Evolutionary conservation across 2,888 invertebrate species (phyloP), one percentile per base, ranked within the genome.

Genomic region (Calameuta pallipes): DNA sequence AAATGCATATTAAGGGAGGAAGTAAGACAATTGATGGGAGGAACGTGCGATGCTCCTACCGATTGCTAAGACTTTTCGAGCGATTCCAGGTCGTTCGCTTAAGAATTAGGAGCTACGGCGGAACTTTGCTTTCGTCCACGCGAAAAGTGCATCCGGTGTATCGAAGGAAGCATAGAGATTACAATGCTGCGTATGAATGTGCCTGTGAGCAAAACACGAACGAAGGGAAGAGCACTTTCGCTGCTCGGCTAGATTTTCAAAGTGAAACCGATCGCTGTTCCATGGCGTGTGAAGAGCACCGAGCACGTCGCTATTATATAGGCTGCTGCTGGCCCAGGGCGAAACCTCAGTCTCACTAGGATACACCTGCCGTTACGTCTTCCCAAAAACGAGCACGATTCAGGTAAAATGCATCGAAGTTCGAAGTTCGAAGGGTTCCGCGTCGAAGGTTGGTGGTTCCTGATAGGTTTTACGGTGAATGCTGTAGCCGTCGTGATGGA

Each of bases 251-350:
- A 84, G 86, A 41, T 87, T 84, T 82, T 75, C 85, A 83, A 80
- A 90, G 91, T 89, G 90, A 90, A 89, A 91, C 90, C 87, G 84
- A 91, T 91, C 90, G 91, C 91, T 90, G 91, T 91, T 90, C 87
- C 83, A 82, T 86, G 83, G 86, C 85, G 88, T 89, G 89, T 86
- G 89, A 91, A 90, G 41, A 41, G 41, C 41, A 41, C 41, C 82
- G 80, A 70, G 30, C 82, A 85, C 83, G 81, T 80, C 79, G 87
- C 87, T 91, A 4, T 70, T 70, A 91, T 91, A 90, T 87, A 91
- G 88, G 78, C 80, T 79, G 82, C 80, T 79, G 82, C 82, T 82
- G 84, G 81, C 81, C 78, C 73, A 41, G 76, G 81, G 75, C 79
- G 80, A 80, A 84, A 79, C 41, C 15, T 41, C 89, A 91, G 90